A percentile compares a stretch with the other conserved stretches of the same genome.
Evolutionary conservation across 2,113 vertebrate genomes (phyloP).

Genomic region (Pluvialis apricaria): DNA sequence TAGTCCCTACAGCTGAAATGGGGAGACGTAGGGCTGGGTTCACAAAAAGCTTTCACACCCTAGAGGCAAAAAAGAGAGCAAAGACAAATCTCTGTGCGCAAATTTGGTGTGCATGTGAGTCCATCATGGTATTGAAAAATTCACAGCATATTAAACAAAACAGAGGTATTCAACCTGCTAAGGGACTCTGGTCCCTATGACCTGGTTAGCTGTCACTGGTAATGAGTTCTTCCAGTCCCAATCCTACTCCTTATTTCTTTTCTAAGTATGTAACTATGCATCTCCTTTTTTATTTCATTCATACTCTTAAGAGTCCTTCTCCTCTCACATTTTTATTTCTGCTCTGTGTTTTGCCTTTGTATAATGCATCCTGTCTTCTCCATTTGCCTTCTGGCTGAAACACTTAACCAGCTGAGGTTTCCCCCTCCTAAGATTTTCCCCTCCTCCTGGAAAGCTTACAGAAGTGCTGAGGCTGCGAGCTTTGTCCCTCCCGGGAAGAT

Average conservation of each 20-base stretch:
- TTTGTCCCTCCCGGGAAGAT: neutral
- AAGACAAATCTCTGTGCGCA: neutral
- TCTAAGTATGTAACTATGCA: neutral
- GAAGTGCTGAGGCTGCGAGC: constrained; percentile 18
- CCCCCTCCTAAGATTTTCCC: neutral
- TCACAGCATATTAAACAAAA: neutral
- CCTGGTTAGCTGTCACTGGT: neutral
- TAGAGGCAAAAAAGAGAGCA: neutral
- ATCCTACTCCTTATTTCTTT: neutral
- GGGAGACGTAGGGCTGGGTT: neutral
- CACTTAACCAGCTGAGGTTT: neutral
- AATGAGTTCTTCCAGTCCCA: neutral
- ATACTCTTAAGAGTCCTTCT: neutral
- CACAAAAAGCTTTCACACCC: neutral
- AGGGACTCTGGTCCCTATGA: neutral
- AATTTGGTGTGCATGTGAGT: neutral
- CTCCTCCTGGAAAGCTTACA: neutral
- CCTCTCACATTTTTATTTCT: neutral
- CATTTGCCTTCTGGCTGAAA: constrained; percentile 6
- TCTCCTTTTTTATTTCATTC: neutral
- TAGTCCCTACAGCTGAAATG: neutral
- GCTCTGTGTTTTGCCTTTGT: neutral
- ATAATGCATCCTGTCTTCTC: neutral
- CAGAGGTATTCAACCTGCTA: neutral
- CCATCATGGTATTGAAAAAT: neutral